Evolutionary conservation across 2,888 invertebrate species (phyloP), one percentile per base, ranked within the genome.

Genomic region (Lypha dubia): DNA sequence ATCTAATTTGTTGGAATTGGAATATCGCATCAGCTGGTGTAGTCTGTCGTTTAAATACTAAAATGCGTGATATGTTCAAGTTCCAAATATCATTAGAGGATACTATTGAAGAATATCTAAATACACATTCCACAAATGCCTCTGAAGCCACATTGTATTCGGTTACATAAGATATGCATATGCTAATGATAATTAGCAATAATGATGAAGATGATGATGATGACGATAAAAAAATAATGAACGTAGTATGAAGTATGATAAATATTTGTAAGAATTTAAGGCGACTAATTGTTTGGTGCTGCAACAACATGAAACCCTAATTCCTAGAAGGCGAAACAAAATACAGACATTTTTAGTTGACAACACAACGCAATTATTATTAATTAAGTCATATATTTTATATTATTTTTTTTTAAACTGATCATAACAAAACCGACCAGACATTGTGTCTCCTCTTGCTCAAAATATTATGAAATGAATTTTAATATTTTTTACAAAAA

Each of bases 1-100:
- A 92, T 76, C 85, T 94, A 3, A 89, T 93, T 51, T 93, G 94
- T 82, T 92, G 93, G 92, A 94, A 94, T 88, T 93, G 92, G 92
- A 92, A 87, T 87, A 88, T 88, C 86, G 91, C 87, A 71, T 90
- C 89, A 0, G 91, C 90, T 6, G 90, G 91, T 15, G 91, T 92
- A 0, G 88, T 92, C 1, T 92, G 90, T 38, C 89, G 92, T 3
- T 85, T 91, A 7, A 87, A 89, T 8, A 73, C 32, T 0, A 88
- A 89, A 9, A 86, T 89, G 74, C 88, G 88, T 6, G 77, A 88
- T 32, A 88, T 90, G 44, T 92, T 92, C 46, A 88, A 88, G 60
- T 90, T 89, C 56, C 87, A 89, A 13, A 87, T 86, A 67, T 83
- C 87, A 3, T 87, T 90, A 28, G 89, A 91, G 9, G 89, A 90